Evolutionary conservation across 2,113 vertebrate species (phyloP), one percentile per base, ranked within the genome.

Genomic region (Corapipo altera): DNA sequence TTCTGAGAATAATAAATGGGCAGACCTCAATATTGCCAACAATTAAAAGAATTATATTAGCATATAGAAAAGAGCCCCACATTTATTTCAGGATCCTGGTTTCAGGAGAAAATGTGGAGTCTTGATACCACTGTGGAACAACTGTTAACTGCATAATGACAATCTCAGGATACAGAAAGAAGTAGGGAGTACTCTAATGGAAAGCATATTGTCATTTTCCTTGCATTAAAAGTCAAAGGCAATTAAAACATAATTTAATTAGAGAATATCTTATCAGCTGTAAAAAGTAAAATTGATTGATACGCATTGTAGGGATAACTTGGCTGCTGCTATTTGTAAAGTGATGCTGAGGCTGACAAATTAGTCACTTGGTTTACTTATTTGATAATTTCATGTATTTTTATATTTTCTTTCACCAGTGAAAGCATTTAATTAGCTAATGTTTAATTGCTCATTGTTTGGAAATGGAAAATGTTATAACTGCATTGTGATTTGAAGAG

Each of bases 231-330:
- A 97, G 91, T 96, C 96, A 97, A 96, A 97, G 76, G 95, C 96
- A 98, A 97, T 97, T 98, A 97, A 98, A 97, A 93, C 79, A 96
- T 97, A 97, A 93, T 97, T 97, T 97, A 97, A 98, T 98, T 98
- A 97, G 85, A 96, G 72, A 97, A 88, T 93, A 94, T 96, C 96
- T 97, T 97, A 97, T 97, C 96, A 91, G 93, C 93, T 95, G 83
- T 85, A 95, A 96, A 96, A 97, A 98, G 73, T 94, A 89, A 88
- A 95, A 93, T 93, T 97, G 97, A 97, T 97, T 98, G 97, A 96
- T 97, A 98, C 92, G 94, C 96, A 95, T 62, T 91, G 90, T 96
- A 97, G 94, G 96, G 84, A 92, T 96, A 97, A 92, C 80, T 96
- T 97, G 91, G 91, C 94, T 96, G 91, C 86, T 95, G 82, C 93